Evolutionary conservation across 2,113 vertebrate species (phyloP), one percentile per base, ranked within the genome.

Genomic region (Ellobius talpinus): DNA sequence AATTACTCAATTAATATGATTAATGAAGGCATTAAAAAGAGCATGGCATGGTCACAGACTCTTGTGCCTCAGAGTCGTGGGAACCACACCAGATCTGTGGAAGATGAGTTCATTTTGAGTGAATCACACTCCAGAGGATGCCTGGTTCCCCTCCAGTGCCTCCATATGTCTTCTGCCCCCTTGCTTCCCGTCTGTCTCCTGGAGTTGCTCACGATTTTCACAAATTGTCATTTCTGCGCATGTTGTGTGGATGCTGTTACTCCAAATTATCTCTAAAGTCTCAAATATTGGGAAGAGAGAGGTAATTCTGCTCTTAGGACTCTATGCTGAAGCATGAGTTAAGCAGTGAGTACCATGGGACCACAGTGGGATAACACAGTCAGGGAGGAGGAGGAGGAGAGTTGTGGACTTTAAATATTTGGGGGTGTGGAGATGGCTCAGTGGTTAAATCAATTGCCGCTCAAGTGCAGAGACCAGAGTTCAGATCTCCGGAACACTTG

Each of bases 1-100:
- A 95, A 94, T 97, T 97, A 97, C 42, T 90, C 52, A 36, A 55
- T 93, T 96, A 95, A 92, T 93, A 87, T 95, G 94, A 97, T 97
- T 96, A 89, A 94, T 89, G 92, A 16, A 13, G 47, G 61, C 42
- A 52, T 87, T 16, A 29, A 77, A 86, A 29, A 12, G 79, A 96
- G 72, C 79, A 36, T 73, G 42, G 61, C 0, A 0, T 47, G 47
- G 72, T 87, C 93, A 33, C 5, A 0, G 77, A 76, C 45, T n/a
- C 89, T 87, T 29, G 0, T 89, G 47, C 72, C 74, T 74, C 92
- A 17, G 74, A 94, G 68, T 24, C 24, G 3, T 0, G 16, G 55
- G 88, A 87, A 52, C 63, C 85, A 70, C 81, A 70, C 82, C 66
- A 36, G 23, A 36, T 90, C 86, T 21, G 39, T 0, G 3, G 58